phyloP scores from a whole-genome alignment of 2,888 invertebrate species.

The Drosophila villosipedis region DNA sequence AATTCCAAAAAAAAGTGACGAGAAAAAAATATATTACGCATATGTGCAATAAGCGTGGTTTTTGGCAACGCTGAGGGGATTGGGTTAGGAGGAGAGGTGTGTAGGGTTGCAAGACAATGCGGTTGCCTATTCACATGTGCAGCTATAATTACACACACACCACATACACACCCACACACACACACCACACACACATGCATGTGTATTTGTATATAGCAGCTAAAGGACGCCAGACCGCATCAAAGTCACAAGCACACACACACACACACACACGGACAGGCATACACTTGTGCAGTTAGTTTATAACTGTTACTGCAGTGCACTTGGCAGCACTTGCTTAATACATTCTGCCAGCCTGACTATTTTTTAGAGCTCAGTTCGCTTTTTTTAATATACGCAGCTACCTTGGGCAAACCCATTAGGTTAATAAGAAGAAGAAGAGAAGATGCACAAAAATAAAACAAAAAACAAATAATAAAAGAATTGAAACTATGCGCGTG shows the following conservation, averaged over 20 bases:
- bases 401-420: slow-evolving; percentile 73
- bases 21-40: slow-evolving; percentile 23
- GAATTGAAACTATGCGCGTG: slow-evolving; percentile 76
- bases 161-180: neutral
- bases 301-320: slow-evolving; percentile 68
- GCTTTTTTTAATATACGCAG: slow-evolving; percentile 21
- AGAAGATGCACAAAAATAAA: slow-evolving; percentile 5
- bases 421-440: slow-evolving; percentile 74
- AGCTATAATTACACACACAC: slow-evolving; percentile 55
- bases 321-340: slow-evolving; percentile 75
- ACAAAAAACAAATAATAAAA: slow-evolving; percentile 10
- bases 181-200: neutral
- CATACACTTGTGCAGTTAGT: slow-evolving; percentile 34
- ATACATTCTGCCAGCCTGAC: slow-evolving; percentile 60
- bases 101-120: slow-evolving; percentile 59
- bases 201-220: slow-evolving; percentile 23
- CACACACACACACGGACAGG: slow-evolving; percentile 29
- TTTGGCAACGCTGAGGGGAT: neutral
- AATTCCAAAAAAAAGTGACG: slow-evolving; percentile 17
- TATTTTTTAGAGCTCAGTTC: slow-evolving; percentile 53
- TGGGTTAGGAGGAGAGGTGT: neutral
- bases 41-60: slow-evolving; percentile 33
- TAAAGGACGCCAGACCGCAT: slow-evolving; percentile 65
- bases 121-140: slow-evolving; percentile 63
- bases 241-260: slow-evolving; percentile 57